Conservation (phyloP, 2,888 invertebrate species). For the Platycheirus albimanus region DNA sequence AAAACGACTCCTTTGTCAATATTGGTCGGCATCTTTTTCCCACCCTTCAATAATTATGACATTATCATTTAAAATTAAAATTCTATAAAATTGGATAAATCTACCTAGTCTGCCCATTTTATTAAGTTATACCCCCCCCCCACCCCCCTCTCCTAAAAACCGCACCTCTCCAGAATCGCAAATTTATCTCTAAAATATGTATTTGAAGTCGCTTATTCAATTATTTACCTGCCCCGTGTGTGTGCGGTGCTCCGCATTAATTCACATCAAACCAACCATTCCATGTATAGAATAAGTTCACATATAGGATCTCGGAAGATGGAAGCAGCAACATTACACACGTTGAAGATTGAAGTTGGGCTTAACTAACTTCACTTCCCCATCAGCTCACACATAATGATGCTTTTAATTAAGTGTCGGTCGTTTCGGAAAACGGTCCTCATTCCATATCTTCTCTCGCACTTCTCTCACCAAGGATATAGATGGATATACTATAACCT, state of each 20-base stretch:
- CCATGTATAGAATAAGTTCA: background rate
- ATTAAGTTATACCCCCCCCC: background rate
- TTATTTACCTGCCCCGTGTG: constrained; percentile 14
- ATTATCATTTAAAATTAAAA: no score
- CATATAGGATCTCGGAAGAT: background rate
- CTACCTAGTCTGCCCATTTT: no score
- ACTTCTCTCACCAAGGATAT: no score
- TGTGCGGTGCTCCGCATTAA: constrained; percentile 9
- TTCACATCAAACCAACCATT: background rate
- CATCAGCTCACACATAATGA: constrained; percentile 28
- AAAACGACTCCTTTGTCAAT: no score
- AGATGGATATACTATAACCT: background rate
- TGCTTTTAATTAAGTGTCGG: constrained; percentile 72
- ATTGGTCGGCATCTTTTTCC: no score
- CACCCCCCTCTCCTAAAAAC: no score
- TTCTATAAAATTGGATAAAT: no score
- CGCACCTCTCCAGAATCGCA: background rate
- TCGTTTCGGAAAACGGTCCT: constrained; percentile 41
- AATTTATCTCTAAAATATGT: constrained; percentile 6
- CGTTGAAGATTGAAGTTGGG: background rate
- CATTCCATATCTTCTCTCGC: background rate
- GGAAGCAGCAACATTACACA: background rate
- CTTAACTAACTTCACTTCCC: background rate
- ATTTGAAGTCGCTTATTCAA: constrained; percentile 14
- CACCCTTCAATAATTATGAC: no score